Conservation (phyloP, 2,888 invertebrate genomes). For the Homarus gammarus region DNA sequence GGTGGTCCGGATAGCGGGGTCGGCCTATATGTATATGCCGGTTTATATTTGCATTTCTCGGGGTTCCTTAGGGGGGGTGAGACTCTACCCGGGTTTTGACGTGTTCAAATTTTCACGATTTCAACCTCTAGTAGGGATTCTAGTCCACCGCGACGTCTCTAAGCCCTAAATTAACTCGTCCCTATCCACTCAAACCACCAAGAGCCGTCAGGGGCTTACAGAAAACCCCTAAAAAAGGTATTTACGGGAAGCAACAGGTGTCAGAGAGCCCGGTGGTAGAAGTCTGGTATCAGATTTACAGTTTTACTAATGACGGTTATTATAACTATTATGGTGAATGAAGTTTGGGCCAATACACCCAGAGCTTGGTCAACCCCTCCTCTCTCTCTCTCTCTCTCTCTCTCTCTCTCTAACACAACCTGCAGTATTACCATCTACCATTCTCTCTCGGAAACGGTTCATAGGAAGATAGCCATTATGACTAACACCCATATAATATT, state of each 20-base stretch:
- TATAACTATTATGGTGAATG: constrained; percentile 60
- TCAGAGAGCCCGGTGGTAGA: neutral
- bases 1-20: constrained; percentile 43
- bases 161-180: neutral
- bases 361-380: constrained; percentile 22
- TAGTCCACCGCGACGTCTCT: neutral
- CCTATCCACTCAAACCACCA: neutral
- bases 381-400: neutral
- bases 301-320: constrained; percentile 67
- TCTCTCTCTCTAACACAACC: neutral
- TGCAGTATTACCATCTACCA: no score
- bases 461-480: neutral
- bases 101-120: constrained; percentile 65
- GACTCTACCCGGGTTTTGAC: constrained; percentile 41
- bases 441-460: no score
- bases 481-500: neutral
- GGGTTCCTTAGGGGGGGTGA: constrained; percentile 33
- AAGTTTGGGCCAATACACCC: constrained; percentile 54
- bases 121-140: neutral
- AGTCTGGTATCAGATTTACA: constrained; percentile 57
- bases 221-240: neutral
- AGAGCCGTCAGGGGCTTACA: neutral
- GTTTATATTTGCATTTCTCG: constrained; percentile 61
- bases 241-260: neutral
- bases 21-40: constrained; percentile 60